phyloP scores from a whole-genome alignment of 2,113 vertebrate genomes.

The Rhipidura dahli region DNA sequence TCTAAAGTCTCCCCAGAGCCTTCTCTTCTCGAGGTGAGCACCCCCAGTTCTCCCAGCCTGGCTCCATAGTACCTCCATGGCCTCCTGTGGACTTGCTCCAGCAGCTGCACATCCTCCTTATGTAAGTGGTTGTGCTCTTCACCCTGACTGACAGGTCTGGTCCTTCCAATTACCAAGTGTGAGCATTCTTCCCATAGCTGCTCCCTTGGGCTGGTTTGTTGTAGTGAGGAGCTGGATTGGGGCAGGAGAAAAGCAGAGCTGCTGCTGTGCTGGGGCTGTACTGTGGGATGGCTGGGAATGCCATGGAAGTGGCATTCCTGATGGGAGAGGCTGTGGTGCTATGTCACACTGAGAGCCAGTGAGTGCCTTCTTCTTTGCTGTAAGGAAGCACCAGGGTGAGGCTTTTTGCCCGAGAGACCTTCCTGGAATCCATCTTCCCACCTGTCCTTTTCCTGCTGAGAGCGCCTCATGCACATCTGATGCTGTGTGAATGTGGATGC shows the following conservation, averaged over 20 bases:
- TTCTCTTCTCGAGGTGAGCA: not conserved
- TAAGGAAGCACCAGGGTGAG: not conserved
- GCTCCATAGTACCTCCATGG: not conserved
- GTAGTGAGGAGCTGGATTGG: not conserved
- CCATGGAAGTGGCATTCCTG: not conserved
- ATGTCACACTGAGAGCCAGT: not conserved
- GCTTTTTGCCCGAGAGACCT: not conserved
- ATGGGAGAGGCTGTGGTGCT: rapidly evolving
- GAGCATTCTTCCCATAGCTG: not conserved
- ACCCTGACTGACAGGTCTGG: not conserved
- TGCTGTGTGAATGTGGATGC: not conserved
- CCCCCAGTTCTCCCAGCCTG: not conserved
- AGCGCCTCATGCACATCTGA: not conserved
- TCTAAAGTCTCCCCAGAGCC: not conserved
- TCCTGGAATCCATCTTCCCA: not conserved
- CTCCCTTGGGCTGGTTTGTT: not conserved
- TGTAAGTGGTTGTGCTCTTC: not conserved
- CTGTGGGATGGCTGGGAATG: not conserved
- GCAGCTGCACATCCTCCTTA: not conserved
- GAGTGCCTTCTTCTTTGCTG: not conserved
- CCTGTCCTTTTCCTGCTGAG: not conserved
- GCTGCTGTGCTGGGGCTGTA: not conserved
- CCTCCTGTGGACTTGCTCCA: not conserved
- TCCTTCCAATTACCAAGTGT: not conserved
- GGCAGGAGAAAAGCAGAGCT: not conserved